phyloP scores from a whole-genome alignment of 2,888 invertebrate species.

The Exocentrus adspersus region DNA sequence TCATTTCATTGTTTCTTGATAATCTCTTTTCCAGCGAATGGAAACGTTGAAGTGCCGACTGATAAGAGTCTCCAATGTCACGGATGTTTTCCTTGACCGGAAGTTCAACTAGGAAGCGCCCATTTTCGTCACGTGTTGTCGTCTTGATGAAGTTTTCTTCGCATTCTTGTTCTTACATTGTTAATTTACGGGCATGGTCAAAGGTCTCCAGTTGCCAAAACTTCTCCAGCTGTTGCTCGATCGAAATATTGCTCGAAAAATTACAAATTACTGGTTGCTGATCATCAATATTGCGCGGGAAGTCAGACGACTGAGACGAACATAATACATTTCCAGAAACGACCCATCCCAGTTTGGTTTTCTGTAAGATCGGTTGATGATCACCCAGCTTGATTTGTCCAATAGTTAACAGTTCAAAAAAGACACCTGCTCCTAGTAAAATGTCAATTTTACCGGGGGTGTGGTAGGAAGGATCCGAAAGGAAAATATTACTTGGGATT shows the following conservation, averaged over 20 bases:
- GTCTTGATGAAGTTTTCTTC: background rate
- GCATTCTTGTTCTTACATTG: background rate
- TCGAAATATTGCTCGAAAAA: background rate
- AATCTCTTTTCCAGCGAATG: conserved; percentile 31
- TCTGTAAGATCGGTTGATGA: background rate
- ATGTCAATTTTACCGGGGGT: background rate
- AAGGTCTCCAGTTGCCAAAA: background rate
- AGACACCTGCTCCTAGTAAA: background rate
- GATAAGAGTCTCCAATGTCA: conserved; percentile 27
- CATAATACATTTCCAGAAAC: background rate
- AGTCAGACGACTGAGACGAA: too few relatives aligned
- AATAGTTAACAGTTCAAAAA: background rate
- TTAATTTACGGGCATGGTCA: background rate
- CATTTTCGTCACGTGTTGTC: conserved; percentile 25
- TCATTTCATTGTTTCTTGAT: conserved; percentile 13
- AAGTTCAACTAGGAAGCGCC: conserved; percentile 36
- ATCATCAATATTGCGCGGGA: background rate
- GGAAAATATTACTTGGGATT: background rate
- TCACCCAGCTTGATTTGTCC: background rate
- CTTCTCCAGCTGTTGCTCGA: background rate
- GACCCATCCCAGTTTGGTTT: background rate
- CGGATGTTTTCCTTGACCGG: conserved; percentile 24
- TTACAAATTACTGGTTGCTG: background rate
- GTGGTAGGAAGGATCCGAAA: background rate
- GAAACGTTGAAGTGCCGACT: conserved; percentile 27